Evolutionary conservation across 2,113 vertebrate genomes (phyloP).

Genomic region (Rhabdomys dilectus): DNA sequence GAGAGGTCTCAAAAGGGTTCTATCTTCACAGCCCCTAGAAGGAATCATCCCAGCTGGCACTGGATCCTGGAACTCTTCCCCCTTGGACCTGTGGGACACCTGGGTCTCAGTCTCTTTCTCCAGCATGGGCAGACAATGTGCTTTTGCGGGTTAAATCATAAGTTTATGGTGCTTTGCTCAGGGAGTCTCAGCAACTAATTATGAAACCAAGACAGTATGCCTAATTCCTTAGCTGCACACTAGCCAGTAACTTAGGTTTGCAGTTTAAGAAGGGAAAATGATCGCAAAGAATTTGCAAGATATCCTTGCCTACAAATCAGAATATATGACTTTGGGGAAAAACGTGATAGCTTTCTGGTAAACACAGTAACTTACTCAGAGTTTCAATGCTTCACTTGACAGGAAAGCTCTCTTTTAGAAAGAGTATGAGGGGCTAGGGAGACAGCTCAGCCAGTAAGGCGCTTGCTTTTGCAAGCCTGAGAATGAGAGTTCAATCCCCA

Average conservation of each 20-base stretch:
- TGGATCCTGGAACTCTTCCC: background rate
- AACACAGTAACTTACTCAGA: background rate
- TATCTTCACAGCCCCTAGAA: background rate
- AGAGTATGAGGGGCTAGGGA: background rate
- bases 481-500: background rate
- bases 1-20: background rate
- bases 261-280: background rate
- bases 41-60: accelerated
- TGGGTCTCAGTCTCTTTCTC: background rate
- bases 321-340: background rate
- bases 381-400: background rate
- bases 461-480: background rate
- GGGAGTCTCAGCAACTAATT: background rate
- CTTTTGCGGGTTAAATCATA: background rate
- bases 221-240: background rate
- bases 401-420: background rate
- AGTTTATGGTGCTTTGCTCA: background rate
- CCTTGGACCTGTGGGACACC: background rate
- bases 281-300: background rate
- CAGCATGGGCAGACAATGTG: background rate
- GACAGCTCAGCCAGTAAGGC: background rate
- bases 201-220: background rate
- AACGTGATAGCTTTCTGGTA: conserved; percentile 14
- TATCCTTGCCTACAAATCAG: background rate
- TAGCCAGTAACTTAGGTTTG: background rate